A percentile compares a stretch with the other conserved stretches of the same genome.
Conservation (phyloP, 53 echinoderm and acorn worm genomes). For the Echinarachnius parma region DNA sequence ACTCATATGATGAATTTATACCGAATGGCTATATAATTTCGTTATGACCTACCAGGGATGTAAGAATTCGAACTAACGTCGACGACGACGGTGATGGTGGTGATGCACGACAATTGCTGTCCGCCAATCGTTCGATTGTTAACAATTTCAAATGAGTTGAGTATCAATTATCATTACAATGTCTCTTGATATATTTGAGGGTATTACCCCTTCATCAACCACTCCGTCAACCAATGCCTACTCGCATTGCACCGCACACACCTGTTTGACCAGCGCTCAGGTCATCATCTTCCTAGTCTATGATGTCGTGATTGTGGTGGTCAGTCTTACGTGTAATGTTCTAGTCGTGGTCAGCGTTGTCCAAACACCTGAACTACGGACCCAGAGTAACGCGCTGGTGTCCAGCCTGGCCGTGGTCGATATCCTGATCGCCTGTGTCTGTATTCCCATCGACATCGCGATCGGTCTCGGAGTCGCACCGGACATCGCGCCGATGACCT, state of each 20-base stretch:
- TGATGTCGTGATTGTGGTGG: constrained; percentile 38
- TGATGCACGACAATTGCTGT: no score
- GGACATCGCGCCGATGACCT: constrained; percentile 43
- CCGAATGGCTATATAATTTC: no score
- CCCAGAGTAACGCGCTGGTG: constrained; percentile 58
- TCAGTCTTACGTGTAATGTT: constrained; percentile 44
- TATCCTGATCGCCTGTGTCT: constrained; percentile 45
- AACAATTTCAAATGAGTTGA: no score
- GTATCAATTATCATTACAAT: no score
- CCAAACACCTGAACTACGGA: constrained; percentile 43
- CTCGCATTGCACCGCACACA: constrained; percentile 13
- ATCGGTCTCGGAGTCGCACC: constrained; percentile 33
- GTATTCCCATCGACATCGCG: constrained; percentile 54
- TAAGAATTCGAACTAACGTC: no score
- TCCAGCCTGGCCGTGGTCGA: constrained; percentile 65
- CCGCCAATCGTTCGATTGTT: no score
- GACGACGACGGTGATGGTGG: no score
- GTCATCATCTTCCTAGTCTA: constrained; percentile 39
- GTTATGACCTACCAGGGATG: no score
- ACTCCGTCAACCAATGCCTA: no score
- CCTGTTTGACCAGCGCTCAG: constrained; percentile 11
- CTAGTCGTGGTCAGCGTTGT: constrained; percentile 50
- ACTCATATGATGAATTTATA: no score
- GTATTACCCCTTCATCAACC: no score
- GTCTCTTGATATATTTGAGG: no score